These are phyloP conservation scores for Spizella passerina DNA, from an alignment of 2,797 vertebrate genomes.

Conservation along the genomic window DNA sequence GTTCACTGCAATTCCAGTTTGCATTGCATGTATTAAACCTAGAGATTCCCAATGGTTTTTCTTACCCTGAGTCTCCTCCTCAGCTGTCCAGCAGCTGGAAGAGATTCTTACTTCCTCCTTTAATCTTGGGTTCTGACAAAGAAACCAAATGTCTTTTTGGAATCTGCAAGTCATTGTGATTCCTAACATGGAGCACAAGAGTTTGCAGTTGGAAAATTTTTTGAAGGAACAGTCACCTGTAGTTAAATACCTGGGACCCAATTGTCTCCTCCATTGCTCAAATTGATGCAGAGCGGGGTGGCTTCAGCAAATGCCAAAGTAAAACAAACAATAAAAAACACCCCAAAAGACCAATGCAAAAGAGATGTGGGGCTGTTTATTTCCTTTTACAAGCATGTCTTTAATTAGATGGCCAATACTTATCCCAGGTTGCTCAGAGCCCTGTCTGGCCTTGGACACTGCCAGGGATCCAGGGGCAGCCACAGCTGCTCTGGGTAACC, in stretches of 20 bases:
- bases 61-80: not conserved
- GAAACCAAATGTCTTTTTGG: not conserved
- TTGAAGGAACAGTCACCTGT: not conserved
- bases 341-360: not conserved
- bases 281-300: not conserved
- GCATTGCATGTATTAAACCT: not conserved
- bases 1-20: not conserved
- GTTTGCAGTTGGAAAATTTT: not conserved
- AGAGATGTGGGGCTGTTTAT: not conserved
- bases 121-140: not conserved
- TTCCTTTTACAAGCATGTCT: not conserved
- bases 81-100: not conserved
- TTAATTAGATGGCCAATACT: not conserved
- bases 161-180: not conserved
- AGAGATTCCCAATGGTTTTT: not conserved
- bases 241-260: not conserved
- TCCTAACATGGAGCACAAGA: not conserved
- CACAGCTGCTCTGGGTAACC: rapidly evolving
- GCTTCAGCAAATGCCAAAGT: not conserved
- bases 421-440: not conserved
- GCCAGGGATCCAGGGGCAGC: not conserved
- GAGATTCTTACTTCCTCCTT: not conserved
- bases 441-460: rapidly evolving
- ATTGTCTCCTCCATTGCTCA: not conserved
- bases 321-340: not conserved